Percentiles rank a stretch among this genome's conserved stretches.
Conservation (phyloP, 2,797 vertebrate species). For the Oreonectes daqikongensis region DNA sequence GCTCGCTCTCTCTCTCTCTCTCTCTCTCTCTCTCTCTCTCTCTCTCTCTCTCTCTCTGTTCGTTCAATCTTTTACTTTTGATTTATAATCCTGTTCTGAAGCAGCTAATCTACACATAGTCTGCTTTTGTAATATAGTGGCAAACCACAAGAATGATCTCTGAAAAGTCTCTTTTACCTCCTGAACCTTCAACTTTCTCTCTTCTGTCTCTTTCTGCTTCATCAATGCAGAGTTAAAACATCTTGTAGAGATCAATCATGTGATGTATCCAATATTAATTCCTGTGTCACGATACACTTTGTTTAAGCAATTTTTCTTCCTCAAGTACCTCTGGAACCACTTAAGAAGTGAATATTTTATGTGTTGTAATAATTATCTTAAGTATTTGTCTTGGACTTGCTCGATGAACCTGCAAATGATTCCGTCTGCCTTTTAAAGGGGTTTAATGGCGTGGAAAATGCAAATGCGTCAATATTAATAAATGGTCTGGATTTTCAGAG, state of each 20-base stretch:
- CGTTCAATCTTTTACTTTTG: conserved; percentile 54
- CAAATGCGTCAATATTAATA: not conserved
- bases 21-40: conserved; percentile 1
- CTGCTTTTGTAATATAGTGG: conserved; percentile 61
- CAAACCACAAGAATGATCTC: conserved; percentile 59
- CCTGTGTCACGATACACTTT: not conserved
- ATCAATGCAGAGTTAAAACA: conserved; percentile 11
- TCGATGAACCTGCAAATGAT: not conserved
- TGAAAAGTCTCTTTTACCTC: conserved; percentile 46
- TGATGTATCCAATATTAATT: conserved; percentile 31
- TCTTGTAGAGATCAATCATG: conserved; percentile 1
- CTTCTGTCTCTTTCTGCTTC: conserved; percentile 2
- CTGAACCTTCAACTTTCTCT: conserved; percentile 1
- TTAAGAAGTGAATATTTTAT: conserved; percentile 11
- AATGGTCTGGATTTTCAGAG: not conserved
- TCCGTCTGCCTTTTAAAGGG: conserved; percentile 2
- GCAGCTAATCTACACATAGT: conserved; percentile 62
- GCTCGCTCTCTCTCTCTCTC: not conserved
- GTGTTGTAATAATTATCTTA: not conserved
- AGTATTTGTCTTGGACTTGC: not conserved
- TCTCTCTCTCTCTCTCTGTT: not conserved
- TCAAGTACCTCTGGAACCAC: not conserved
- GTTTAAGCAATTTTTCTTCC: not conserved
- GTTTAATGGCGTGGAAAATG: not conserved
- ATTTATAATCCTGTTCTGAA: conserved; percentile 60